phyloP scores from a whole-genome alignment of 2,888 invertebrate genomes.

The Dendrolimus pini region DNA sequence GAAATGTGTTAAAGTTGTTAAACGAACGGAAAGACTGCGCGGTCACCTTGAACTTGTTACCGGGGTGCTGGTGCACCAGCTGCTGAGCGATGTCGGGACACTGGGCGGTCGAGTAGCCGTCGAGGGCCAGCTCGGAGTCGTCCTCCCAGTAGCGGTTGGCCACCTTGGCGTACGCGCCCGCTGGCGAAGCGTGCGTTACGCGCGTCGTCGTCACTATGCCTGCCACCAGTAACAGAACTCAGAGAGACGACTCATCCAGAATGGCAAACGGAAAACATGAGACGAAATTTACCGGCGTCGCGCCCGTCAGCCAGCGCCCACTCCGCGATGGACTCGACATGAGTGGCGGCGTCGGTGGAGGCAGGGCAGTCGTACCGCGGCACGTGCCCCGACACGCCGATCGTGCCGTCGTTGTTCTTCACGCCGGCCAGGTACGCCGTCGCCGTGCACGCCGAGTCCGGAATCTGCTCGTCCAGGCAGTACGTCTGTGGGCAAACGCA shows the following conservation, averaged over 20 bases:
- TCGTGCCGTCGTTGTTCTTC: conserved; percentile 77
- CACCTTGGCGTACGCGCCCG: conserved; percentile 79
- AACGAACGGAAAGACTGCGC: background rate
- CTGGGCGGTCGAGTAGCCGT: conserved; percentile 48
- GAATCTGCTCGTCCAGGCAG: conserved; percentile 76
- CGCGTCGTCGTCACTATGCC: conserved; percentile 85
- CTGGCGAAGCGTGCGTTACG: conserved; percentile 87
- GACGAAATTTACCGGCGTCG: conserved; percentile 34
- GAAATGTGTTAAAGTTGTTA: background rate
- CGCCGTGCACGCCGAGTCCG: conserved; percentile 83
- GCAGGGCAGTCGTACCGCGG: conserved; percentile 74
- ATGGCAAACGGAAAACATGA: background rate
- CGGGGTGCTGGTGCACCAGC: conserved; percentile 78
- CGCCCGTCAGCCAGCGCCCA: conserved; percentile 76
- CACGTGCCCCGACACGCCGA: conserved; percentile 81
- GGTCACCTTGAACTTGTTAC: conserved; percentile 79
- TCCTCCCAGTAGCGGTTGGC: conserved; percentile 83
- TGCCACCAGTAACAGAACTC: conserved; percentile 13
- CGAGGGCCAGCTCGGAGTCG: conserved; percentile 66
- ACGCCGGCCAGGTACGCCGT: conserved; percentile 81
- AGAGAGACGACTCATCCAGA: background rate
- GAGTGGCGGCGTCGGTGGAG: conserved; percentile 64
- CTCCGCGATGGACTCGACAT: conserved; percentile 79
- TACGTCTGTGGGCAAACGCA: conserved; percentile 52
- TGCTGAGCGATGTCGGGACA: conserved; percentile 85